Base-by-base conservation (phyloP, 2,113 vertebrate genomes). In the Gallinago media region DNA sequence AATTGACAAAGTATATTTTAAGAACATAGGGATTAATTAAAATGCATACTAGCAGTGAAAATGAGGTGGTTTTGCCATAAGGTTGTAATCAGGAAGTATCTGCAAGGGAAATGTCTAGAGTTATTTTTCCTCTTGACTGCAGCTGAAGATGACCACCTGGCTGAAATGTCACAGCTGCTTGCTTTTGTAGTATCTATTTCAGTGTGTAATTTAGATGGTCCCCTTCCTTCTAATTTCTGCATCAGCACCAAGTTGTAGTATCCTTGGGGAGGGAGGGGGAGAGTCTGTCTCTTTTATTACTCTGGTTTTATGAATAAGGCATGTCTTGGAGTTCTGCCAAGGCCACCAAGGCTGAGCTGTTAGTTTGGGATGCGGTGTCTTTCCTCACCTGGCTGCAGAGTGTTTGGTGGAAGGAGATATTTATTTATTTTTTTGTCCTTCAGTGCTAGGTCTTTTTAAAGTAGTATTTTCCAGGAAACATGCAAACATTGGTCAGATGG, bases 81-180 rank as follows among this genome's bases (percentile, higher is more conserved):
- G 85, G 68, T 80, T 95, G 72, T 86, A 92, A 95, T 93, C 79
- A 80, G 67, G 75, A 95, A 88, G 47, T 65, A 61, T 75, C 68
- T 96, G 68, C 61, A 54, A 93, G 76, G 76, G 82, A 85, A 83
- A 86, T 14, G 61, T 65, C 68, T 88, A 1, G 70, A 83, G 50
- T 88, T 95, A 29, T 77, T 85, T 94, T 94, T 49, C 56, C 65
- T 75, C 61, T 95, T 84, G 79, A 71, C 90, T 95, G 73, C 65
- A 87, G 90, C 73, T 94, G 89, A 87, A 68, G 89, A 92, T 80
- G 95, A 81, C 94, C 90, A 93, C 90, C 88, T 94, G 94, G 88
- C 95, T 95, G 94, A 95, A 71, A 56, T 68, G 72, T 47, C 70
- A 56, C 94, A 95, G 94, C 95, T 96, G 95, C 76, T 96, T 86